These are phyloP conservation scores for Fistularia tabacaria DNA, from an alignment of 2,797 vertebrate species.

Conservation along the genomic window DNA sequence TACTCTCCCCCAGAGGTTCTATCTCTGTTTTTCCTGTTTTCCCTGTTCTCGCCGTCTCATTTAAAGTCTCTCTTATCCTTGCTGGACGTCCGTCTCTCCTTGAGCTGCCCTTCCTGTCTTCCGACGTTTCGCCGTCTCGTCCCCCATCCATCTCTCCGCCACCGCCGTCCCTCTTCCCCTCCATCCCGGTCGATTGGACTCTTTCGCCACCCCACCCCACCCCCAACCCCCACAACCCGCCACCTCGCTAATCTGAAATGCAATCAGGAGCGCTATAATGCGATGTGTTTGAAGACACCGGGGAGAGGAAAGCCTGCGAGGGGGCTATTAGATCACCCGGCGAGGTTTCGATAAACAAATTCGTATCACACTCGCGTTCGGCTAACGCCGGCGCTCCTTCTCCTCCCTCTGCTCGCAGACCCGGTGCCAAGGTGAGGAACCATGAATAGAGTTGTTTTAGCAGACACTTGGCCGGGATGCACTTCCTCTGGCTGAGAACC, in stretches of 20 bases:
- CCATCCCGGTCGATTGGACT: conserved; percentile 22
- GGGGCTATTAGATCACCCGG: conserved; percentile 44
- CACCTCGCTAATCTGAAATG: conserved; percentile 66
- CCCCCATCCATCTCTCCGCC: conserved; percentile 36
- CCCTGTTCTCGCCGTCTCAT: conserved; percentile 21
- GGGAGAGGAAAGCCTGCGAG: conserved; percentile 33
- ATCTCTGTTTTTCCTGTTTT: conserved; percentile 31
- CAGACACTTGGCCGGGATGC: conserved; percentile 54
- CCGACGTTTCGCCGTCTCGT: conserved; percentile 15
- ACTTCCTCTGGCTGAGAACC: conserved; percentile 51
- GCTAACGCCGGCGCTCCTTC: neutral
- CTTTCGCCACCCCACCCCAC: conserved; percentile 20
- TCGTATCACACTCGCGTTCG: conserved; percentile 21
- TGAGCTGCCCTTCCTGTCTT: conserved; percentile 47
- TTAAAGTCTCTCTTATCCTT: conserved; percentile 5
- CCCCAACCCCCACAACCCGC: neutral
- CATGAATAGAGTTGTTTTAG: conserved; percentile 54
- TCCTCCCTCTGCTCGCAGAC: conserved; percentile 25
- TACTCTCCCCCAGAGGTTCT: conserved; percentile 58
- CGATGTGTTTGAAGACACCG: conserved; percentile 53
- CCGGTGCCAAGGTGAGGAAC: conserved; percentile 53
- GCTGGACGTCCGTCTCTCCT: conserved; percentile 27
- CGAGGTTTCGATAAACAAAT: conserved; percentile 47
- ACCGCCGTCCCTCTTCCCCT: conserved; percentile 25
- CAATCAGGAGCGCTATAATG: conserved; percentile 66